Conservation (phyloP, 1,140 invertebrate genomes). For the Macrotrachela quadricornifera region DNA sequence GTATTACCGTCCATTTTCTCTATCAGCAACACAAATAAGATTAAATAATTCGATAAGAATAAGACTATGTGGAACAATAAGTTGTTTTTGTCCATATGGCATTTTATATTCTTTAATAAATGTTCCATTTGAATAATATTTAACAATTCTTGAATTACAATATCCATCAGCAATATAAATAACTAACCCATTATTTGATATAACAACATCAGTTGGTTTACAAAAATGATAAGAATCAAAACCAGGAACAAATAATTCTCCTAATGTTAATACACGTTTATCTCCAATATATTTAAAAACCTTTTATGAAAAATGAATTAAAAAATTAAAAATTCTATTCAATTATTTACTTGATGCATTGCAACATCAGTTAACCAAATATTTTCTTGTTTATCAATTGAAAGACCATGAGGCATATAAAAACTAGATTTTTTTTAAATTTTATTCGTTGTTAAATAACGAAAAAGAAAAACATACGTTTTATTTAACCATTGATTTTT, state of each 20-base stretch:
- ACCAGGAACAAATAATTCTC: constrained; percentile 58
- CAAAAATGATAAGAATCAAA: constrained; percentile 55
- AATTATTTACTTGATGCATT: constrained; percentile 62
- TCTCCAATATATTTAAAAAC: constrained; percentile 39
- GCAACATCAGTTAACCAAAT: constrained; percentile 89
- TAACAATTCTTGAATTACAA: constrained; percentile 66
- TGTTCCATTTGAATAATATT: constrained; percentile 53
- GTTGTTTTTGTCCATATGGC: constrained; percentile 1
- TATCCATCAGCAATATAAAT: constrained; percentile 82
- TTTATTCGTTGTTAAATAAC: no score
- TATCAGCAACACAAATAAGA: constrained; percentile 71
- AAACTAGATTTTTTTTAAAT: no score
- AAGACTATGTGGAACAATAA: constrained; percentile 45
- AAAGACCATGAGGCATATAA: constrained; percentile 79
- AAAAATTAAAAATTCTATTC: constrained; percentile 36
- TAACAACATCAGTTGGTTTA: constrained; percentile 73
- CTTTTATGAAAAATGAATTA: constrained; percentile 8
- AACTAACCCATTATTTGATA: constrained; percentile 58
- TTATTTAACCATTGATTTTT: constrained; percentile 54
- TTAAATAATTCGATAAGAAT: constrained; percentile 58
- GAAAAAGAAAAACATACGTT: no score
- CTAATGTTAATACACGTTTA: constrained; percentile 49
- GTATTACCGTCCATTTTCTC: constrained; percentile 46
- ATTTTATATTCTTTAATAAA: constrained; percentile 28
- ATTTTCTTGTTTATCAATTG: constrained; percentile 59